Conservation (phyloP, 2,888 invertebrate genomes). For the Calliopum simillimum region DNA sequence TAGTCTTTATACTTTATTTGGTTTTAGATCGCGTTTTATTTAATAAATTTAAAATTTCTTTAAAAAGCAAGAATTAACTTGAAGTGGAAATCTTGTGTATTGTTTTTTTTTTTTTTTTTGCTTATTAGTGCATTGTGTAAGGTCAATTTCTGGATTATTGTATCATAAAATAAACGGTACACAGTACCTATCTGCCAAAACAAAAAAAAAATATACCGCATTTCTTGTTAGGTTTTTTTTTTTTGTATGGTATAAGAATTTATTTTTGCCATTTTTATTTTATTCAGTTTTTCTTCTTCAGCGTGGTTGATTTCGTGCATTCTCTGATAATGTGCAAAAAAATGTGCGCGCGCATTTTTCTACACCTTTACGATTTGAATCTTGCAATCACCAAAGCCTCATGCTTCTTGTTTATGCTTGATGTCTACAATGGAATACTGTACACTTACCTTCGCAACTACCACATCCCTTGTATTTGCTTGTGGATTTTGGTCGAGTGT, state of each 20-base stretch:
- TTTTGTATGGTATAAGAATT: background rate
- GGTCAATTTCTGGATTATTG: no score
- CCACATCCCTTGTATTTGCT: conserved; percentile 28
- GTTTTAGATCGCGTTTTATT: no score
- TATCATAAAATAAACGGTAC: no score
- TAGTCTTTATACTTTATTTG: no score
- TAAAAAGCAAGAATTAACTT: no score
- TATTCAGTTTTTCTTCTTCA: conserved; percentile 11
- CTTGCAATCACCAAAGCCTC: no score
- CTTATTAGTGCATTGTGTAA: no score
- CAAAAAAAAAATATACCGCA: background rate
- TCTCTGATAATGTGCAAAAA: background rate
- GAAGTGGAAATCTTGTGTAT: no score
- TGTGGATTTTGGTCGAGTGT: conserved; percentile 32
- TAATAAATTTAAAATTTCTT: no score
- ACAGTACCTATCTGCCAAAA: conserved; percentile 4
- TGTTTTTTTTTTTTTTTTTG: no score
- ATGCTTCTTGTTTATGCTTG: background rate
- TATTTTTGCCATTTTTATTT: conserved; percentile 19
- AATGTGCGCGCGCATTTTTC: no score
- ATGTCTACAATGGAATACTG: conserved; percentile 18
- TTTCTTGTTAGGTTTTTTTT: background rate
- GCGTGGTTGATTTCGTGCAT: conserved; percentile 23
- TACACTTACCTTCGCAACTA: conserved; percentile 22
- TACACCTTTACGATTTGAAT: no score